Conservation (phyloP, 1,140 invertebrate genomes). For the Nixonia krombeini region DNA sequence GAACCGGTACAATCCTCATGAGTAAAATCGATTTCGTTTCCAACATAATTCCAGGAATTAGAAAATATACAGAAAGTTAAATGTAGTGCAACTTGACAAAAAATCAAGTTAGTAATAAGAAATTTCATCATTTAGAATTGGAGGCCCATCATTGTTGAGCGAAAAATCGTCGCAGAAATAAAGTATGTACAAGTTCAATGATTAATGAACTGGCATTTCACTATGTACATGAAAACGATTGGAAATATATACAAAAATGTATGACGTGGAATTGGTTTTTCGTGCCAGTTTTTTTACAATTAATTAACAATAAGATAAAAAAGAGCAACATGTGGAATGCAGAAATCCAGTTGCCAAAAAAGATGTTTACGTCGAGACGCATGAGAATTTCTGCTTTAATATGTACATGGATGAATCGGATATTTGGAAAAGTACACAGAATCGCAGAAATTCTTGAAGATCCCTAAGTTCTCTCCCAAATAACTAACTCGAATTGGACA, state of each 20-base stretch:
- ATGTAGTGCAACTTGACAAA: background rate
- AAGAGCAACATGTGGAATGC: conserved; percentile 19
- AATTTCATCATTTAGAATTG: background rate
- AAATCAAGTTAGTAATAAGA: background rate
- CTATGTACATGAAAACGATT: conserved; percentile 34
- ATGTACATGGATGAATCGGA: conserved; percentile 35
- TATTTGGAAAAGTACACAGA: conserved; percentile 52
- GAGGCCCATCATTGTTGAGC: background rate
- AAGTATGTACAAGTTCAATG: conserved; percentile 32
- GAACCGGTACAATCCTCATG: background rate
- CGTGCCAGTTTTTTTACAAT: conserved; percentile 16
- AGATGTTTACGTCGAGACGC: conserved; percentile 11
- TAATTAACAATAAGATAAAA: conserved; percentile 33
- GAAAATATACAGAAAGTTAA: background rate
- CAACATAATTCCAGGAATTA: background rate
- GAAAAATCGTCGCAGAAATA: conserved; percentile 21
- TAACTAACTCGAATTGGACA: conserved; percentile 35
- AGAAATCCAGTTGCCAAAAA: conserved; percentile 15
- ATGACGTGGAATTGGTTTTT: too few species aligned
- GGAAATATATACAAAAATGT: conserved; percentile 40
- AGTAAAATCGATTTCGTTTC: background rate
- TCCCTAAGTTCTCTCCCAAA: conserved; percentile 48
- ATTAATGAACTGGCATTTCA: conserved; percentile 28
- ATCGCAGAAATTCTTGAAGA: conserved; percentile 8
- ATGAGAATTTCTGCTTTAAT: conserved; percentile 15